A percentile compares a stretch with the other conserved stretches of the same genome.
Conservation (phyloP, 2,113 vertebrate genomes). For the Piaya cayana region DNA sequence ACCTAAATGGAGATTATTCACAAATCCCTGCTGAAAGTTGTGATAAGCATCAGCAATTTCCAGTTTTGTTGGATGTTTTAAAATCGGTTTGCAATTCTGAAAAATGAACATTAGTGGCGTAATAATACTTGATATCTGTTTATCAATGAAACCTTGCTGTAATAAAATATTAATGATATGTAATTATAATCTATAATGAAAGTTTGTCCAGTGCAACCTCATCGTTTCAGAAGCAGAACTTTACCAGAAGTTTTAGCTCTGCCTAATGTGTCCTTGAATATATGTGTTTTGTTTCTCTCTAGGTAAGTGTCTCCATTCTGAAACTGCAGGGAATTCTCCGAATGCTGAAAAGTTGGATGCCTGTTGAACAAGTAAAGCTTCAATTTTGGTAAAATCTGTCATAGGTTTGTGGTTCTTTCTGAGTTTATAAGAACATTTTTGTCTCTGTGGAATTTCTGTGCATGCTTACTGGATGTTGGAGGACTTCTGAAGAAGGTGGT, state of each 20-base stretch:
- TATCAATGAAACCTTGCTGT: slow-evolving; percentile 14
- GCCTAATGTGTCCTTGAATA: background rate
- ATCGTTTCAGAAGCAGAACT: background rate
- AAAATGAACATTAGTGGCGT: background rate
- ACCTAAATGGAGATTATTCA: background rate
- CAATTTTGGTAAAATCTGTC: background rate
- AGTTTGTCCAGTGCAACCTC: background rate
- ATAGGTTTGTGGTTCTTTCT: background rate
- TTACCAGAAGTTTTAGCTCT: background rate
- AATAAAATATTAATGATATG: slow-evolving; percentile 27
- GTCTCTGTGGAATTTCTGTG: background rate
- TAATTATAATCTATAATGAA: slow-evolving; percentile 30
- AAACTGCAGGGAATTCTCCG: background rate
- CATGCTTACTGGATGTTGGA: background rate
- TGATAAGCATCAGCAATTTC: slow-evolving; percentile 44
- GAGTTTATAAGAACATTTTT: background rate
- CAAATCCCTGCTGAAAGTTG: background rate
- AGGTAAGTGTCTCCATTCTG: slow-evolving; percentile 74
- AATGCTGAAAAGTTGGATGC: background rate
- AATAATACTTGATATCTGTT: slow-evolving; percentile 51
- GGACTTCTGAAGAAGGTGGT: background rate
- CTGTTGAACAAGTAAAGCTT: background rate
- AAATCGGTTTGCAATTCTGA: slow-evolving; percentile 26
- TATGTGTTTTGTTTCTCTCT: background rate
- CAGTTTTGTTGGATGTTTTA: slow-evolving; percentile 16